These are phyloP conservation scores for Thereuonema tuberculata DNA, from an alignment of 1,140 invertebrate species.

Conservation along the genomic window DNA sequence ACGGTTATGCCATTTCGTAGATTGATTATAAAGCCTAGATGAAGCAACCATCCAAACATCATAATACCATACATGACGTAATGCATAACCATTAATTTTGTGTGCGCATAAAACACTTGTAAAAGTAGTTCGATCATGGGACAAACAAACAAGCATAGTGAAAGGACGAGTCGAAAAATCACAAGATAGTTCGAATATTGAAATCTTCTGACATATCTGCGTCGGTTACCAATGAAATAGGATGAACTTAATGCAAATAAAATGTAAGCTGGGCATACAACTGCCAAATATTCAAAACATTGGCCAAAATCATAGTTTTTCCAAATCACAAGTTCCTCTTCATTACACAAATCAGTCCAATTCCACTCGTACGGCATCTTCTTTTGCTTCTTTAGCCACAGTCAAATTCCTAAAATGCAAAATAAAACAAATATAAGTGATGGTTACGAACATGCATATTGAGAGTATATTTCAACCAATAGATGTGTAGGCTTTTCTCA, in stretches of 20 bases:
- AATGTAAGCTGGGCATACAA: conserved; percentile 20
- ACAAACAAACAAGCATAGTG: conserved; percentile 12
- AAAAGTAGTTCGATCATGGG: conserved; percentile 12
- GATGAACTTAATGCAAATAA: conserved; percentile 20
- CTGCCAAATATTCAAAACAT: conserved; percentile 21
- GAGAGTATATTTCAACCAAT: too few relatives aligned
- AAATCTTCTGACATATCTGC: conserved; percentile 12
- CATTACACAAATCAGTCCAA: conserved; percentile 7
- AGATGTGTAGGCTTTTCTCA: too few relatives aligned
- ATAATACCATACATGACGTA: conserved; percentile 11
- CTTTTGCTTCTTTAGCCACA: too few relatives aligned
- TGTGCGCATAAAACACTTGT: conserved; percentile 5
- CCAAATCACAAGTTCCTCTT: conserved; percentile 5
- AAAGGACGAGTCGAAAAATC: not conserved
- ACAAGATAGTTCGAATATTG: conserved; percentile 14
- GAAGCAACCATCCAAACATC: conserved; percentile 7
- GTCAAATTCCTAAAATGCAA: too few relatives aligned
- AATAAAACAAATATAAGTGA: too few relatives aligned
- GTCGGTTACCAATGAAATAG: conserved; percentile 21
- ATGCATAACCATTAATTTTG: not conserved
- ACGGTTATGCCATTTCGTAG: conserved; percentile 10
- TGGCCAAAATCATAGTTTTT: conserved; percentile 4
- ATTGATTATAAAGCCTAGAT: conserved; percentile 9
- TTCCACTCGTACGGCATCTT: too few relatives aligned
- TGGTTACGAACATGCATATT: too few relatives aligned